Evolutionary conservation across 2,888 invertebrate species (phyloP).

Genomic region (Boloria euphrosyne): DNA sequence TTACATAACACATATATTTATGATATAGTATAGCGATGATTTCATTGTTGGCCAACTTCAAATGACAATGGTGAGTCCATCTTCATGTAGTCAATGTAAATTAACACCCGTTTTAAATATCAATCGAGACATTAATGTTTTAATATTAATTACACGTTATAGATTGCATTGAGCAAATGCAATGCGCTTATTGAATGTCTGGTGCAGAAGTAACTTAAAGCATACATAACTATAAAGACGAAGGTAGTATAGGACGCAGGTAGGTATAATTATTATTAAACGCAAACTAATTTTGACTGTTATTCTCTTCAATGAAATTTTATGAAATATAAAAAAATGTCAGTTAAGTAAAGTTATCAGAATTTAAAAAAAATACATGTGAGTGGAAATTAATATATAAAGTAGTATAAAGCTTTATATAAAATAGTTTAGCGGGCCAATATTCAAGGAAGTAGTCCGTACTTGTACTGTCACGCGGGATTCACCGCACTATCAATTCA

Average conservation of each 20-base stretch:
- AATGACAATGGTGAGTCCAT: constrained; percentile 14
- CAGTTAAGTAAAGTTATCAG: too few species aligned
- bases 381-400: too few species aligned
- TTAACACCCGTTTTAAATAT: constrained; percentile 19
- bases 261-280: too few species aligned
- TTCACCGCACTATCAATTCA: neutral
- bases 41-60: constrained; percentile 28
- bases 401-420: too few species aligned
- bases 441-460: neutral
- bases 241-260: too few species aligned
- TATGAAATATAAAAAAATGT: too few species aligned
- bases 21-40: constrained; percentile 28
- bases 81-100: neutral
- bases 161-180: neutral
- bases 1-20: neutral
- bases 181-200: too few species aligned
- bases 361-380: too few species aligned
- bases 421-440: neutral
- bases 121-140: constrained; percentile 15
- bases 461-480: neutral
- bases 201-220: too few species aligned
- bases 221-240: too few species aligned
- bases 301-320: too few species aligned
- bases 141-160: constrained; percentile 19
- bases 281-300: too few species aligned